Conservation (phyloP, 1,140 invertebrate genomes). For the Drosophila persimilis region DNA sequence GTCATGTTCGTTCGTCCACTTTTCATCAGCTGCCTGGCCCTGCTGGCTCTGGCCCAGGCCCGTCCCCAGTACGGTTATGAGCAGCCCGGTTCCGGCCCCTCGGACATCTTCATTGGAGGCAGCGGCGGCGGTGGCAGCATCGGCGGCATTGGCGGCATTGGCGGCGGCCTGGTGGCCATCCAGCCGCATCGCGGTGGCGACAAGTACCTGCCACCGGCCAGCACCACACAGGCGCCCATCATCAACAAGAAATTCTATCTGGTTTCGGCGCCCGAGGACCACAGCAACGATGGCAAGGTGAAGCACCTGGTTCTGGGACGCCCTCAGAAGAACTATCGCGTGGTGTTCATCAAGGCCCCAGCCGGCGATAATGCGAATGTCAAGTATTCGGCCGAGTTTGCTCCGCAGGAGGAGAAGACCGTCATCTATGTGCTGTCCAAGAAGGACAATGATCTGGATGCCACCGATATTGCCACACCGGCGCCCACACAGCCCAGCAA, state of each 20-base stretch:
- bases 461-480: slow-evolving; percentile 88
- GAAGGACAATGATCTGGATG: slow-evolving; percentile 87
- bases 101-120: slow-evolving; percentile 40
- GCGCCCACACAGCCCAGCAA: slow-evolving; percentile 89
- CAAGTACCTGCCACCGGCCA: slow-evolving; percentile 74
- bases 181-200: slow-evolving; percentile 68
- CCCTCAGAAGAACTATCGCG: slow-evolving; percentile 92
- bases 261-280: slow-evolving; percentile 79
- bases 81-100: slow-evolving; percentile 32
- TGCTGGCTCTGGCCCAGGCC: slow-evolving; percentile 48
- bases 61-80: slow-evolving; percentile 78
- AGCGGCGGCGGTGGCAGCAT: slow-evolving; percentile 7
- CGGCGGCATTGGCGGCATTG: background rate
- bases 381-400: slow-evolving; percentile 77
- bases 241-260: slow-evolving; percentile 82
- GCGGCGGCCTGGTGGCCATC: slow-evolving; percentile 22
- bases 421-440: slow-evolving; percentile 93
- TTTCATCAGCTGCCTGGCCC: slow-evolving; percentile 25
- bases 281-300: slow-evolving; percentile 62
- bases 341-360: slow-evolving; percentile 94
- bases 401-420: slow-evolving; percentile 90
- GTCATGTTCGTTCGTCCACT: slow-evolving; percentile 29
- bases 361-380: slow-evolving; percentile 86
- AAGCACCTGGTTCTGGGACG: slow-evolving; percentile 83
- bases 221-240: slow-evolving; percentile 70